Conservation (phyloP, 2,888 invertebrate species). For the Argynnis bischoffii region DNA sequence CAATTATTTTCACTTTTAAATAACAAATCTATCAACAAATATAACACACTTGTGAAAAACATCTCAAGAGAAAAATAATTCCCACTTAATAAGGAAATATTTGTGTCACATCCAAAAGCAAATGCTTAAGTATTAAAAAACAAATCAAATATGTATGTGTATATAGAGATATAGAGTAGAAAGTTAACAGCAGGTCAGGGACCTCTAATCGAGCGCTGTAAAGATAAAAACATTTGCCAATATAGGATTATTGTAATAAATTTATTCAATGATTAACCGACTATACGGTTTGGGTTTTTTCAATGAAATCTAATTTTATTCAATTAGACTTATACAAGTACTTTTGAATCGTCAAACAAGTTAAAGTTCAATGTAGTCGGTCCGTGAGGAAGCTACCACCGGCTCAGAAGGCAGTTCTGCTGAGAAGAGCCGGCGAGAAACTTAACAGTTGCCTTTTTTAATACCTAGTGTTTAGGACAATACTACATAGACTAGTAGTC, state of each 20-base stretch:
- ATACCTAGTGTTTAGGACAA: too few relatives aligned
- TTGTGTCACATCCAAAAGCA: not conserved
- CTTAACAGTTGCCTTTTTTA: too few relatives aligned
- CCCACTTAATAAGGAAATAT: not conserved
- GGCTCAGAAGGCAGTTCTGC: too few relatives aligned
- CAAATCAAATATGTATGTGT: slow-evolving; percentile 1
- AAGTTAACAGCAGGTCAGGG: slow-evolving; percentile 31
- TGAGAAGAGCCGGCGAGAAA: too few relatives aligned
- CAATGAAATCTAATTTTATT: too few relatives aligned
- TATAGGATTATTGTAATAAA: slow-evolving; percentile 17
- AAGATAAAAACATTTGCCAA: slow-evolving; percentile 21
- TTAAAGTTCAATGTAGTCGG: too few relatives aligned
- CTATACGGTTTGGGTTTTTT: not conserved
- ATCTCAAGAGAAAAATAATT: not conserved
- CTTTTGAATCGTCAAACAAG: too few relatives aligned
- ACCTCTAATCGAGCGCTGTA: slow-evolving; percentile 29
- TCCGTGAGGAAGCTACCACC: too few relatives aligned
- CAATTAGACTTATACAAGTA: too few relatives aligned
- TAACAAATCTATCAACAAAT: not conserved
- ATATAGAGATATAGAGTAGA: slow-evolving; percentile 23
- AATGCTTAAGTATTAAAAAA: slow-evolving; percentile 4
- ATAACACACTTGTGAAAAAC: not conserved
- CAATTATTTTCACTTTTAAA: too few relatives aligned
- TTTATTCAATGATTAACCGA: not conserved
- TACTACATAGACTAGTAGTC: too few relatives aligned